Conservation (phyloP, 2,888 invertebrate genomes). For the Epistrophe eligans region DNA sequence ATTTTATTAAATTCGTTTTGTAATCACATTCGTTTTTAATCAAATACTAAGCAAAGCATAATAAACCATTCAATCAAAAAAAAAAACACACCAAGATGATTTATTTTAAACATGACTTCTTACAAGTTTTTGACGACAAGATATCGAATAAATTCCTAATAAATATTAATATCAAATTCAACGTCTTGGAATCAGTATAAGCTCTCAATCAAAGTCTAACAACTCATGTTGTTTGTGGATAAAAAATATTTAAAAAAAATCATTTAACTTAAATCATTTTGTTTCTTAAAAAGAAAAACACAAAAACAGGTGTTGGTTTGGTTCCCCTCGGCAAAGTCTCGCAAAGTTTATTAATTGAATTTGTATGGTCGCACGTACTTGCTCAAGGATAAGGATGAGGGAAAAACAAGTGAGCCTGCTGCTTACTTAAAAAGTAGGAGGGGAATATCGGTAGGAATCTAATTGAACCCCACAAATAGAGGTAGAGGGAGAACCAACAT, state of each 20-base stretch:
- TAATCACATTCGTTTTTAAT: not conserved
- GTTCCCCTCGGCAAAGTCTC: not conserved
- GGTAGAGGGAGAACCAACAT: too few relatives aligned
- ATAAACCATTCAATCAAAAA: conserved; percentile 43
- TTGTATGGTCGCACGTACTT: not conserved
- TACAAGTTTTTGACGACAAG: conserved; percentile 49
- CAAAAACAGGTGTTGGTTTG: conserved; percentile 21
- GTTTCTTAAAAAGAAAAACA: not conserved
- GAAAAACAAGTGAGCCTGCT: too few relatives aligned
- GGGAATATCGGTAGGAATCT: too few relatives aligned
- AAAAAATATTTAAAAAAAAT: not conserved
- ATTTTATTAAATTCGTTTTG: not conserved
- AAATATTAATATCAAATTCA: conserved; percentile 53
- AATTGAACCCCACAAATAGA: too few relatives aligned
- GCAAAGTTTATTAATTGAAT: not conserved
- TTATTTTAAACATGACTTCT: conserved; percentile 53
- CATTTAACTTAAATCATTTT: conserved; percentile 20
- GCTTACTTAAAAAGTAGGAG: too few relatives aligned
- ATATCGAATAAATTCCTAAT: conserved; percentile 40
- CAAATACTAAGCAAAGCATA: too few relatives aligned
- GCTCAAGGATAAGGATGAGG: not conserved
- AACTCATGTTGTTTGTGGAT: conserved; percentile 7
- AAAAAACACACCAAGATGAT: conserved; percentile 50
- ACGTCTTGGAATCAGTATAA: conserved; percentile 24
- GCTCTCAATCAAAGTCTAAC: conserved; percentile 51